Conservation (phyloP, 2,888 invertebrate species). For the Lasioglossum calceatum region DNA sequence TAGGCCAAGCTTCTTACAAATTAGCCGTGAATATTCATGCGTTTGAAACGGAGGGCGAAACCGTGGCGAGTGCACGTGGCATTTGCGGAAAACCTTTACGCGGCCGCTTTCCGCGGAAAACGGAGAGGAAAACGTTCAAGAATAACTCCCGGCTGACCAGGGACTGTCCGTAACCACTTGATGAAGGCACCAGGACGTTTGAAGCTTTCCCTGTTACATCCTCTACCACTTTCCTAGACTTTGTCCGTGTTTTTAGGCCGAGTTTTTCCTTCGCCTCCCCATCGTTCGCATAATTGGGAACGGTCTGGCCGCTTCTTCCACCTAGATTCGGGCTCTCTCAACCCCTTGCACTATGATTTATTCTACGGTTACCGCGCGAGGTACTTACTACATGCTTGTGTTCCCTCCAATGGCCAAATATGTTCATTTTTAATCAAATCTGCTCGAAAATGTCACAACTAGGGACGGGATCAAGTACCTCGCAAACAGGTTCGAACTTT, state of each 20-base stretch:
- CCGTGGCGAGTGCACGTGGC: constrained; percentile 49
- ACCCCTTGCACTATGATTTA: background rate
- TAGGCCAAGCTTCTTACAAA: constrained; percentile 83
- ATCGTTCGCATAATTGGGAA: background rate
- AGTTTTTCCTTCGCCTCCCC: background rate
- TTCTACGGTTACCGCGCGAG: background rate
- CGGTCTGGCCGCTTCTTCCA: background rate
- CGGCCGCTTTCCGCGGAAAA: constrained; percentile 48
- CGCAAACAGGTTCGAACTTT: too few species aligned
- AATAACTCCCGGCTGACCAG: constrained; percentile 37
- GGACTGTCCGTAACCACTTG: constrained; percentile 46
- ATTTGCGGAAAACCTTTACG: constrained; percentile 52
- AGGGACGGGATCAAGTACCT: too few species aligned
- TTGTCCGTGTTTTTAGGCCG: background rate
- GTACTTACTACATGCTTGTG: background rate
- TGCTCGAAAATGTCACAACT: background rate
- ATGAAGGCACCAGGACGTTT: constrained; percentile 24
- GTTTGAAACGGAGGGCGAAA: constrained; percentile 64
- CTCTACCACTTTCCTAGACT: background rate
- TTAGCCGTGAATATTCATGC: constrained; percentile 83
- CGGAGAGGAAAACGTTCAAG: constrained; percentile 9
- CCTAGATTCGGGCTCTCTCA: background rate
- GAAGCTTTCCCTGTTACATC: background rate
- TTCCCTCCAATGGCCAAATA: background rate
- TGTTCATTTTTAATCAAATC: background rate